Evolutionary conservation across 1,140 invertebrate species (phyloP).

Genomic region (Dryas iulia): DNA sequence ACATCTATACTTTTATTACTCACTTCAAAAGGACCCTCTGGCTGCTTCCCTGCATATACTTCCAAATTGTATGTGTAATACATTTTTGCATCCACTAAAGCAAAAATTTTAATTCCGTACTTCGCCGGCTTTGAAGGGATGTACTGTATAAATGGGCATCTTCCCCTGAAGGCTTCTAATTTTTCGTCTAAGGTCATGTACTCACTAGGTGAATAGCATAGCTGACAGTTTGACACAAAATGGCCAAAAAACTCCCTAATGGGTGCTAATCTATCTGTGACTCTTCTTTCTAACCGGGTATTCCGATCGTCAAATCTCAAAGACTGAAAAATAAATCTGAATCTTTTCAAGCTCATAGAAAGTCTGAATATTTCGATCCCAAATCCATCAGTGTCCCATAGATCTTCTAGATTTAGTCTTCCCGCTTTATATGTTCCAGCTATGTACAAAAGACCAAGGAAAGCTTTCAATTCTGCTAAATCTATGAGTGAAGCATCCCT

Average conservation of each 20-base stretch:
- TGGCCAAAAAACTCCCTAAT: conserved; percentile 35
- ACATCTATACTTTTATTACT: conserved; percentile 8
- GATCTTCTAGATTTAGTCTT: no score
- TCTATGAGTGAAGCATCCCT: no score
- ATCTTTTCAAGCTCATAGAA: no score
- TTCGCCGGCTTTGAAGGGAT: conserved; percentile 36
- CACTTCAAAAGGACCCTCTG: conserved; percentile 36
- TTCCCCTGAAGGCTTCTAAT: conserved; percentile 54
- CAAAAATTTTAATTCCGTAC: conserved; percentile 34
- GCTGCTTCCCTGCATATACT: conserved; percentile 56
- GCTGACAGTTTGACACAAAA: conserved; percentile 37
- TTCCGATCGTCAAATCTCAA: conserved; percentile 35
- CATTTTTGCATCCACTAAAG: conserved; percentile 39
- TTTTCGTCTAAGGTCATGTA: conserved; percentile 57
- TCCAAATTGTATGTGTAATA: conserved; percentile 53
- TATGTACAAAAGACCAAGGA: no score
- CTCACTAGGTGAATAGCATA: conserved; percentile 39
- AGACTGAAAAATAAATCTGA: no score
- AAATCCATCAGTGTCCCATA: no score
- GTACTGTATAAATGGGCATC: conserved; percentile 32
- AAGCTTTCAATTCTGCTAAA: no score
- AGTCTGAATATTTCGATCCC: no score
- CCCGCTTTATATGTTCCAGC: no score
- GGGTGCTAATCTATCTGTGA: conserved; percentile 31
- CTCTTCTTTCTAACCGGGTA: conserved; percentile 25